A percentile compares a stretch with the other conserved stretches of the same genome.
Evolutionary conservation across 2,888 invertebrate species (phyloP).

Genomic region (Sussaba pulchella): DNA sequence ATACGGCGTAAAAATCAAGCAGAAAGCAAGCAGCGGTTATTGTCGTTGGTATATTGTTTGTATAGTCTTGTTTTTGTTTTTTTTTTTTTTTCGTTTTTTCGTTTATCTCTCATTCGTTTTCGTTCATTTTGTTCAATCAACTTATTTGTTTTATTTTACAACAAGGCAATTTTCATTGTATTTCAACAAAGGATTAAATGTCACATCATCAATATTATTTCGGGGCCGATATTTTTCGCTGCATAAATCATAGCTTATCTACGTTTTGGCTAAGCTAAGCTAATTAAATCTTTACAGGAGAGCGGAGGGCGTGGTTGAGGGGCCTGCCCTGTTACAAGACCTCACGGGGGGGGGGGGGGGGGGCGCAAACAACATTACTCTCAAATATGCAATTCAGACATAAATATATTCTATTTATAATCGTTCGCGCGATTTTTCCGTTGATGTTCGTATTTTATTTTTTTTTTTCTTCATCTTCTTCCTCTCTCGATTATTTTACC

Average conservation of each 20-base stretch:
- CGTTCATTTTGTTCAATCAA: too few relatives aligned
- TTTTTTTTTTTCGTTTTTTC: conserved; percentile 66
- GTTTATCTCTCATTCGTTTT: too few relatives aligned
- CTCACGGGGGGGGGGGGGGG: conserved; percentile 69
- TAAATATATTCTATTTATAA: conserved; percentile 78
- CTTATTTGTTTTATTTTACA: conserved; percentile 78
- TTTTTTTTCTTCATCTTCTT: conserved; percentile 9
- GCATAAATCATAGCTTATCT: conserved; percentile 77
- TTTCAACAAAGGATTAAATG: conserved; percentile 82
- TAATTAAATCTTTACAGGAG: conserved; percentile 79
- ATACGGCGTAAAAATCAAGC: conserved; percentile 78
- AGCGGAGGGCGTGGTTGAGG: conserved; percentile 73
- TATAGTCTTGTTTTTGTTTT: conserved; percentile 58
- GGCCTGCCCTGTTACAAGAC: conserved; percentile 82
- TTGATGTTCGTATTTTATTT: conserved; percentile 4
- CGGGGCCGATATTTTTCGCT: conserved; percentile 78
- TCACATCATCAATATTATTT: conserved; percentile 78
- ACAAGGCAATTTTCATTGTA: conserved; percentile 81
- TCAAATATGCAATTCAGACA: conserved; percentile 80
- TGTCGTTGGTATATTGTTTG: conserved; percentile 77
- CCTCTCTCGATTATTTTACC: conserved; percentile 9
- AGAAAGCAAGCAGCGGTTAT: conserved; percentile 81
- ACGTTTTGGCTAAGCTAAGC: conserved; percentile 79
- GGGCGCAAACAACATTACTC: conserved; percentile 77
- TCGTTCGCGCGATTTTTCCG: conserved; percentile 68